These are phyloP conservation scores for Agapornis roseicollis DNA, from an alignment of 2,113 vertebrate species.

Conservation along the genomic window DNA sequence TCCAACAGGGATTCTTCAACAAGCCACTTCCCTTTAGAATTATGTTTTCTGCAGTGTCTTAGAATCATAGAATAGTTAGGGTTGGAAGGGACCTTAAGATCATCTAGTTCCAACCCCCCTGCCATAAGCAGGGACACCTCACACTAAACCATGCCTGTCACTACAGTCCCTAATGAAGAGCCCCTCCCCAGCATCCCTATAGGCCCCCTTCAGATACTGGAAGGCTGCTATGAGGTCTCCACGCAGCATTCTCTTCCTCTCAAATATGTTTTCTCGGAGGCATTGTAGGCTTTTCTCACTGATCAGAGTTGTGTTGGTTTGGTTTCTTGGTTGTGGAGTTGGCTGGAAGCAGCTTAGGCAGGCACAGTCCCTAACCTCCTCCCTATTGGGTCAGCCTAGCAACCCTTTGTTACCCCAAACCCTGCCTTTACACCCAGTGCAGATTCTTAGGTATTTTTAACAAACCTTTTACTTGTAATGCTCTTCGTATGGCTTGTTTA, in stretches of 20 bases:
- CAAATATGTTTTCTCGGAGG: not conserved
- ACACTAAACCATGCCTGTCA: too few species aligned
- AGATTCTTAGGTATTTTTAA: not conserved
- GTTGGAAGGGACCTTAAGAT: too few species aligned
- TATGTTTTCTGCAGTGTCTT: not conserved
- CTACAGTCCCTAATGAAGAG: too few species aligned
- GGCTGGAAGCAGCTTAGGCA: not conserved
- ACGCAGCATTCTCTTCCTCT: too few species aligned
- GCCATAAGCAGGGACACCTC: too few species aligned
- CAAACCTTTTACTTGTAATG: not conserved
- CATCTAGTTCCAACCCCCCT: too few species aligned
- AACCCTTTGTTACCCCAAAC: not conserved
- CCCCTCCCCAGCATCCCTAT: too few species aligned
- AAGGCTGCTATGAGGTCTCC: too few species aligned
- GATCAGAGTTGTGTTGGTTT: not conserved
- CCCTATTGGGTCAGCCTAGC: not conserved
- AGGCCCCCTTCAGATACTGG: too few species aligned
- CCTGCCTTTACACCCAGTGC: not conserved
- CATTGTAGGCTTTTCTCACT: not conserved
- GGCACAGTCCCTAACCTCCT: not conserved
- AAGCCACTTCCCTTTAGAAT: not conserved
- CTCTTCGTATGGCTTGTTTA: not conserved
- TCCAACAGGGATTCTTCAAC: not conserved
- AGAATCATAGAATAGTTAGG: too few species aligned
- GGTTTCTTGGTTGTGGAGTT: not conserved